Percentiles rank a stretch among this genome's conserved stretches.
These are phyloP conservation scores for Pterocles burchelli DNA, from an alignment of 2,113 vertebrate genomes.

Conservation along the genomic window DNA sequence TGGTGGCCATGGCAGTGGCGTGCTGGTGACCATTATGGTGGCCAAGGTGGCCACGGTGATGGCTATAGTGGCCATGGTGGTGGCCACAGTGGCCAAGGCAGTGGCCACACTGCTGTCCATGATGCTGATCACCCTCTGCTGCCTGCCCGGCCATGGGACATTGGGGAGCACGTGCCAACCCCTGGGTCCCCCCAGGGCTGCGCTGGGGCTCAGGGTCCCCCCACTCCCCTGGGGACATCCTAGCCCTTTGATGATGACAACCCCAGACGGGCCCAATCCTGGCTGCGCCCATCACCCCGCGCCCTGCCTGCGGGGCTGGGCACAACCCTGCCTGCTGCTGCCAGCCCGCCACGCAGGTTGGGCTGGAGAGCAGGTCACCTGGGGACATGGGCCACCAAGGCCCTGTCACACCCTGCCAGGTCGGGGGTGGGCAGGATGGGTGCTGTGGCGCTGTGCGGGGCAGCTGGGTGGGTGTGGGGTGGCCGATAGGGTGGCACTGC, in stretches of 20 bases:
- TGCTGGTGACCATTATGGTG: no score
- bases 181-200: rapidly evolving
- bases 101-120: not conserved
- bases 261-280: not conserved
- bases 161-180: rapidly evolving
- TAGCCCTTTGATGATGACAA: not conserved
- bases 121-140: not conserved
- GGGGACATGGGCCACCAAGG: not conserved
- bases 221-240: not conserved
- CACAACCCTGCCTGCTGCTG: not conserved
- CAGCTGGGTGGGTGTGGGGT: not conserved
- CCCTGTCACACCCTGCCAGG: not conserved
- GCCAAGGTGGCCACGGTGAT: not conserved
- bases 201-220: not conserved
- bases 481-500: not conserved
- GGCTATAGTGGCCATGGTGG: not conserved
- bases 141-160: rapidly evolving
- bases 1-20: not conserved
- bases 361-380: not conserved
- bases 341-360: not conserved
- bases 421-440: not conserved
- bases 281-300: not conserved
- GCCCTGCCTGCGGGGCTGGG: not conserved
- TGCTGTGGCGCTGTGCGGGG: not conserved
- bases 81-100: rapidly evolving